Conservation (phyloP, 2,888 invertebrate genomes). For the Oligia latruncula region DNA sequence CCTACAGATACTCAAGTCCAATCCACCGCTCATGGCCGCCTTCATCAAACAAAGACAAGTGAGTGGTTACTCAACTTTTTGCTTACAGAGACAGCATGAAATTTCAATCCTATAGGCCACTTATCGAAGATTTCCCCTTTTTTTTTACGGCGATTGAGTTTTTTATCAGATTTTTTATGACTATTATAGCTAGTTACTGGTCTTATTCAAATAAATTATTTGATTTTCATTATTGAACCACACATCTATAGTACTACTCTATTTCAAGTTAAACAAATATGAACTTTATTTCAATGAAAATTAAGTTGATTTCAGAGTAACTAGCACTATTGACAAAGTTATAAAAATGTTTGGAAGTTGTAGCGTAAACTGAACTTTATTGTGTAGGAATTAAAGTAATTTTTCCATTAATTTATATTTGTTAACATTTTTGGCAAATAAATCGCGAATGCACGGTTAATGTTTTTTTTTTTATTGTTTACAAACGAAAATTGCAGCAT, state of each 20-base stretch:
- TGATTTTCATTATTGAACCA: background rate
- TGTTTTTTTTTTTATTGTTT: no score
- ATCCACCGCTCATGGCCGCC: conserved; percentile 98
- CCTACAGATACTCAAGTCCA: conserved; percentile 96
- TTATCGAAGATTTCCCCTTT: background rate
- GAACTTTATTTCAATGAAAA: no score
- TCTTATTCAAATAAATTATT: background rate
- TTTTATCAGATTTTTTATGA: background rate
- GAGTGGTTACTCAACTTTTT: background rate
- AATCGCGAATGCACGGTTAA: no score
- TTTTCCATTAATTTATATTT: no score
- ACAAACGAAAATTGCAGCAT: background rate
- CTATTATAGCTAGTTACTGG: background rate
- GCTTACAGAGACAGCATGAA: background rate
- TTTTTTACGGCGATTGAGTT: background rate
- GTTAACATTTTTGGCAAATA: no score
- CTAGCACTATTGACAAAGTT: no score
- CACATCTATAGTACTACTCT: background rate
- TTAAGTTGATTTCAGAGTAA: no score
- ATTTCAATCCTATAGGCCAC: background rate
- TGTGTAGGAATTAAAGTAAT: no score
- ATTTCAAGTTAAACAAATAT: no score
- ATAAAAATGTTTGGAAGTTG: no score
- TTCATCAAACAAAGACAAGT: conserved; percentile 96
- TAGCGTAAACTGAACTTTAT: no score